Percentiles rank a stretch among this genome's conserved stretches.
Conservation (phyloP, 2,797 vertebrate species). For the Gadopsis bispinosus region DNA sequence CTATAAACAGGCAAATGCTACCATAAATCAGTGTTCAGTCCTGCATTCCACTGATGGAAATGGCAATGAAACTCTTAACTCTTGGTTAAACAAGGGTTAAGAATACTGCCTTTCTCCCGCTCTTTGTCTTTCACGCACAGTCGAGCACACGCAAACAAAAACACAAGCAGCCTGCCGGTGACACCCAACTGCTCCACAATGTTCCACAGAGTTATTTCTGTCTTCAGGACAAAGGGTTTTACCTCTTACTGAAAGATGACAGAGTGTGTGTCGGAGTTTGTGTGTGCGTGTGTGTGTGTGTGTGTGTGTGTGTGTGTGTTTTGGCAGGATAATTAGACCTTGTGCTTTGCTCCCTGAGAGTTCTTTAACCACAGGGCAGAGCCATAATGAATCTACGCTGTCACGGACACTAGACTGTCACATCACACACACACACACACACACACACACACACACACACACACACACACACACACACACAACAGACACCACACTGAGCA, state of each 20-base stretch:
- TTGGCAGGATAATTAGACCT: conserved; percentile 81
- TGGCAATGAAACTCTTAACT: neutral
- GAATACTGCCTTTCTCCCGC: neutral
- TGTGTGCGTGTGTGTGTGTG: conserved; percentile 22
- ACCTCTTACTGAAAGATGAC: conserved; percentile 71
- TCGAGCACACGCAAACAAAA: conserved; percentile 51
- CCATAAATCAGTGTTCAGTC: neutral
- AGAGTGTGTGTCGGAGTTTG: conserved; percentile 41
- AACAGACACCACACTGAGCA: conserved; percentile 20
- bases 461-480: conserved; percentile 40
- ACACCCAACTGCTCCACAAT: conserved; percentile 49
- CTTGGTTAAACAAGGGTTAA: conserved; percentile 34
- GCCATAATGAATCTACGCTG: conserved; percentile 76
- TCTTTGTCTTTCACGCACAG: conserved; percentile 49
- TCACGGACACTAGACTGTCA: conserved; percentile 68
- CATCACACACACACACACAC: conserved; percentile 47
- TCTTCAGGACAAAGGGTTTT: conserved; percentile 71
- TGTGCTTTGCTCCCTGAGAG: conserved; percentile 75
- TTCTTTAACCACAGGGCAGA: conserved; percentile 76
- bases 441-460: conserved; percentile 26
- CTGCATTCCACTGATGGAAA: neutral
- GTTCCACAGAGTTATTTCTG: conserved; percentile 73
- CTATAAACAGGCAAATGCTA: neutral
- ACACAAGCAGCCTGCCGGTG: conserved; percentile 45
- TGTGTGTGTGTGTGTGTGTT: conserved; percentile 50